These are phyloP conservation scores for Notodonta dromedarius DNA, from an alignment of 2,888 invertebrate species.

Conservation along the genomic window DNA sequence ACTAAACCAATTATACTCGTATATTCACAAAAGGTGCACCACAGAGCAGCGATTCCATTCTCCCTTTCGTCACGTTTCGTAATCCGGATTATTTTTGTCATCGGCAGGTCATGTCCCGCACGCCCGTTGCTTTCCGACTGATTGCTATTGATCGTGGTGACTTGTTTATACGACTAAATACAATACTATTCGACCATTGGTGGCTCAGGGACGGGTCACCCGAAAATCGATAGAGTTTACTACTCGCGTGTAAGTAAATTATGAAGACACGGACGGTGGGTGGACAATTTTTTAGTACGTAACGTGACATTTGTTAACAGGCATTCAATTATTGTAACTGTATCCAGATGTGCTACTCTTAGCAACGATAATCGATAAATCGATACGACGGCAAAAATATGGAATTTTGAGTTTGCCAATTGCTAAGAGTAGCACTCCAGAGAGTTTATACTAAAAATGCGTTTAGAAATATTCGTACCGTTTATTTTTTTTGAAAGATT, in stretches of 20 bases:
- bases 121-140: conserved; percentile 43
- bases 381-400: too few species aligned
- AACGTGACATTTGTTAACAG: neutral
- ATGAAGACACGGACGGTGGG: conserved; percentile 29
- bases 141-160: conserved; percentile 62
- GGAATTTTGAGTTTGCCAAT: too few species aligned
- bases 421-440: too few species aligned
- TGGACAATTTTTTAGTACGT: conserved; percentile 23
- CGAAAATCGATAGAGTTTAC: conserved; percentile 51
- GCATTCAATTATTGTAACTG: too few species aligned
- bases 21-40: too few species aligned
- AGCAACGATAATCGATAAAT: too few species aligned
- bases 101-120: conserved; percentile 10
- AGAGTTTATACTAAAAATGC: too few species aligned
- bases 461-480: too few species aligned
- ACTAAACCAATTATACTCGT: too few species aligned
- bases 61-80: neutral
- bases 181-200: conserved; percentile 48
- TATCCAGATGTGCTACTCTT: too few species aligned
- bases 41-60: neutral
- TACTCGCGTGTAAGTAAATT: conserved; percentile 37
- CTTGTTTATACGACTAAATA: conserved; percentile 65
- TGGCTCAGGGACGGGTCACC: conserved; percentile 57
- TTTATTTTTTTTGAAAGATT: too few species aligned
- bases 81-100: conserved; percentile 10